phyloP scores from a whole-genome alignment of 2,113 vertebrate genomes.

The Microtus oregoni region DNA sequence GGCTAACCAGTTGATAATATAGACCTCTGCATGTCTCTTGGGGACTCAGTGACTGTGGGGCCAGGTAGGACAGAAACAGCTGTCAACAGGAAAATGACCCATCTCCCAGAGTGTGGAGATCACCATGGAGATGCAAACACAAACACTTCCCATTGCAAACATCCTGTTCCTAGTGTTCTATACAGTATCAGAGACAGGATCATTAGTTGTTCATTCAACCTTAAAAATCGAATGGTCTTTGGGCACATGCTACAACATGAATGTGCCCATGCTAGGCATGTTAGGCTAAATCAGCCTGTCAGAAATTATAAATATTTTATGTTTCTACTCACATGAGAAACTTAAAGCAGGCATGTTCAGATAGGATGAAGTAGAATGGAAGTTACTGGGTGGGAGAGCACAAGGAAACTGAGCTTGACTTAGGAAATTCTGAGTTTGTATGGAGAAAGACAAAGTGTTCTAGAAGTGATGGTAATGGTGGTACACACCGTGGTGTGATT shows the following conservation, averaged over 20 bases:
- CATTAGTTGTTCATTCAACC: neutral
- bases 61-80: too few relatives aligned
- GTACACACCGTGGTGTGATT: neutral
- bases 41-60: too few relatives aligned
- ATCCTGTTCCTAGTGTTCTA: neutral
- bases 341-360: neutral
- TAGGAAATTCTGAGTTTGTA: neutral
- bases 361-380: neutral
- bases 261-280: neutral
- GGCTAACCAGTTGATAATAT: too few relatives aligned
- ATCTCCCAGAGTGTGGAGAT: neutral
- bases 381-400: too few relatives aligned
- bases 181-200: neutral
- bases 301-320: too few relatives aligned
- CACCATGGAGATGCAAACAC: neutral
- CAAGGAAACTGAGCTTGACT: neutral
- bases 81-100: neutral
- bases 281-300: neutral
- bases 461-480: neutral
- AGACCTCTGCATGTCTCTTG: too few relatives aligned
- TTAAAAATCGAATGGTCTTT: conserved; percentile 43
- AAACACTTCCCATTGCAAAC: neutral
- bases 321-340: neutral
- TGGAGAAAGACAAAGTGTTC: neutral
- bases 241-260: neutral